Base-by-base conservation (phyloP, 2,113 vertebrate genomes). In the Corvus cornix region DNA sequence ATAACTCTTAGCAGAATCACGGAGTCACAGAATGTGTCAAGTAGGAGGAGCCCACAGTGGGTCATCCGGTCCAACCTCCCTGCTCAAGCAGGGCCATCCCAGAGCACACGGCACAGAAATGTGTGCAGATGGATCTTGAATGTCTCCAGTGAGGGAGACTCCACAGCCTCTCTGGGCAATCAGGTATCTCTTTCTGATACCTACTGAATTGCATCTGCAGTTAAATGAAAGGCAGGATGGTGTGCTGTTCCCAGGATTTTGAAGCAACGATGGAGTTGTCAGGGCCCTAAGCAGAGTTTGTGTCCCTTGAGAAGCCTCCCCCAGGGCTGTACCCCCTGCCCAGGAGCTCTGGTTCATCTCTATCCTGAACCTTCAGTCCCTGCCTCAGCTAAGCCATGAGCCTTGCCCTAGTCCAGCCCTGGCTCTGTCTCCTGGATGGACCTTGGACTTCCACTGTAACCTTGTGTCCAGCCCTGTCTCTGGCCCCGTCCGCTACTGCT, bases 81-180 rank as follows among this genome's bases (percentile, higher is more conserved):
- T 68, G 69, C n/a, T 48, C 78, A 3, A 10, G n/a, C 24, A 46
- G 20, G 24, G 20, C n/a, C 28, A 30, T n/a, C 53, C 20, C 20
- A 26, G 70, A 60, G 60, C 28, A n/a, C 37, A 5, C 0, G 1
- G 52, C 60, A 16, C 16, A n/a, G n/a, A 24, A 13, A 1, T 60
- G 46, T 39, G n/a, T 41, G 24, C 16, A 16, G 28, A n/a, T 1
- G 4, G 24, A 10, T 56, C 35, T 64, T 22, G 9, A 24, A 5
- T 16, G 14, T 49, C 14, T 35, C 17, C 35, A 3, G 11, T 26
- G 41, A 41, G 11, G 14, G 13, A 69, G 11, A 13, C 24, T 26
- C 41, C 26, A 19, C 30, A 55, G 3, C 10, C 35, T 43, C 21
- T 18, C 26, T 76, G 70, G 6, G 41, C 70, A 35, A 8, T 62